Evolutionary conservation across 2,888 invertebrate species (phyloP).

Genomic region (Athrips mouffetella): DNA sequence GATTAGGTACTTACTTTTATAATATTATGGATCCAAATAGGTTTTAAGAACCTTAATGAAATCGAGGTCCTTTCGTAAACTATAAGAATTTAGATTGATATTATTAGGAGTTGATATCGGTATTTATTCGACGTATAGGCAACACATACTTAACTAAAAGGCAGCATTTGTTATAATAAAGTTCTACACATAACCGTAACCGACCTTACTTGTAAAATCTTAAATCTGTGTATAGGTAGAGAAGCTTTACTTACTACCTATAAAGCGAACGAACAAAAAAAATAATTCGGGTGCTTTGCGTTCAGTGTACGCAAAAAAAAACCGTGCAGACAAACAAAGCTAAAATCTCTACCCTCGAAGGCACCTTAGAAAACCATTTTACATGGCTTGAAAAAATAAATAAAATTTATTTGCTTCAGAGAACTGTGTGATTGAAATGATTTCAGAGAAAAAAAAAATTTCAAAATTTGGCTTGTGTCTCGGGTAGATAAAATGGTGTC

Average conservation of each 20-base stretch:
- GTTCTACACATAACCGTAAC: constrained; percentile 2
- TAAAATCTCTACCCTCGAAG: constrained; percentile 19
- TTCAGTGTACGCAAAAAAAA: constrained; percentile 35
- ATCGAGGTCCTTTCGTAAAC: neutral
- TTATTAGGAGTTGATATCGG: constrained; percentile 11
- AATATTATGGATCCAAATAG: constrained; percentile 5
- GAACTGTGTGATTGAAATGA: neutral
- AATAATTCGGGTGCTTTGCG: constrained; percentile 39
- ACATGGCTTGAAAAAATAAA: too few relatives aligned
- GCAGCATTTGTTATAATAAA: constrained; percentile 37
- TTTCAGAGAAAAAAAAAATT: neutral
- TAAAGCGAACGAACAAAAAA: neutral
- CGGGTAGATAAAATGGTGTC: neutral
- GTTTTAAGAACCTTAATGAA: constrained; percentile 4
- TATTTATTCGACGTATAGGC: constrained; percentile 39
- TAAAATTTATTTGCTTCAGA: too few relatives aligned
- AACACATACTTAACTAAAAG: constrained; percentile 46
- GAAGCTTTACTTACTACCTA: too few relatives aligned
- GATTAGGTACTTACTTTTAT: too few relatives aligned
- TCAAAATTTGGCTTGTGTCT: neutral
- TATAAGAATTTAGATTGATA: neutral
- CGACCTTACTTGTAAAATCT: neutral
- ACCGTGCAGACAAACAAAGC: constrained; percentile 19
- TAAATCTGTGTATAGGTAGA: too few relatives aligned
- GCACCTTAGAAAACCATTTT: too few relatives aligned